A percentile compares a stretch with the other conserved stretches of the same genome.
Conservation (phyloP, 2,888 invertebrate species). For the Tachina grossa region DNA sequence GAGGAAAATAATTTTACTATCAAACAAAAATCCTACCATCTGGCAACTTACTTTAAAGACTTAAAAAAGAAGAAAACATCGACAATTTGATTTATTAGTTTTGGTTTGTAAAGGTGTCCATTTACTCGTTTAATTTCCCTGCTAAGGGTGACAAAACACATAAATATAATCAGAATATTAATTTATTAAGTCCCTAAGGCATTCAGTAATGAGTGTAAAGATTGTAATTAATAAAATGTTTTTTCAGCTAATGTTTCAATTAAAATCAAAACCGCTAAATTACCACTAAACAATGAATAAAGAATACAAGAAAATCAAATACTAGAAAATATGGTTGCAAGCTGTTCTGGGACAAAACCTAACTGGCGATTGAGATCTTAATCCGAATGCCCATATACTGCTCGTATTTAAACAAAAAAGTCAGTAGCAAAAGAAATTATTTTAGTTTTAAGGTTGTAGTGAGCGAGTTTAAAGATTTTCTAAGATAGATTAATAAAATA, state of each 20-base stretch:
- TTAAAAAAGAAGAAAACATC: background rate
- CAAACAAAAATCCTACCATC: background rate
- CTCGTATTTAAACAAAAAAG: background rate
- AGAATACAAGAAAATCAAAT: slow-evolving; percentile 4
- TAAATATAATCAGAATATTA: slow-evolving; percentile 21
- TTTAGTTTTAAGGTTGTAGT: background rate
- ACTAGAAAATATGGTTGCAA: background rate
- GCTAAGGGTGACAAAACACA: slow-evolving; percentile 56
- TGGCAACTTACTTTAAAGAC: slow-evolving; percentile 5
- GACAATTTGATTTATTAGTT: slow-evolving; percentile 54
- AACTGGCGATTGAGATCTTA: slow-evolving; percentile 32
- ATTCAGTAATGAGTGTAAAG: slow-evolving; percentile 66
- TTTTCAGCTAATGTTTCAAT: slow-evolving; percentile 53
- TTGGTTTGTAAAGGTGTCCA: slow-evolving; percentile 57
- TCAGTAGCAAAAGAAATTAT: slow-evolving; percentile 7
- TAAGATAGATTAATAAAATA: slow-evolving; percentile 33
- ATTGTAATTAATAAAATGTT: slow-evolving; percentile 59
- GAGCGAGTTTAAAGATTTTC: slow-evolving; percentile 45
- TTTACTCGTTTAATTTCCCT: slow-evolving; percentile 43
- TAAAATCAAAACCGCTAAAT: slow-evolving; percentile 41
- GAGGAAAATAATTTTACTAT: too few species aligned
- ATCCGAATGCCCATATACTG: background rate
- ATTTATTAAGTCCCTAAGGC: slow-evolving; percentile 58
- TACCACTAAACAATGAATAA: background rate
- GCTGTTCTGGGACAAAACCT: background rate